Percentiles rank a stretch among this genome's conserved stretches.
These are phyloP conservation scores for Turnix velox DNA, from an alignment of 2,113 vertebrate genomes.

Conservation along the genomic window DNA sequence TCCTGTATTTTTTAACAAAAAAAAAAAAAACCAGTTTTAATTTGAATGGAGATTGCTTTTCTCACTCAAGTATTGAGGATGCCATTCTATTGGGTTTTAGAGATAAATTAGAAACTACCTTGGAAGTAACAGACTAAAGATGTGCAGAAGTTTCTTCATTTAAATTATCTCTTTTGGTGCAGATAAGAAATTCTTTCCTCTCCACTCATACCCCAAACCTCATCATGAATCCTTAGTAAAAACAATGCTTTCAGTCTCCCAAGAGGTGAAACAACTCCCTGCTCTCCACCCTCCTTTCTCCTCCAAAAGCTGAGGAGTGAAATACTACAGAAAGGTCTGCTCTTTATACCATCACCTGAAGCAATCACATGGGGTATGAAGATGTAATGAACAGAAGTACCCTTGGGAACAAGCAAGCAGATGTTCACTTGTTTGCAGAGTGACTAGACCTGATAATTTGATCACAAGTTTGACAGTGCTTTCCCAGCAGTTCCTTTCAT, in stretches of 20 bases:
- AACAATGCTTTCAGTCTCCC: not conserved
- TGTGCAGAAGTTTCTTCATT: not conserved
- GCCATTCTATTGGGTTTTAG: not conserved
- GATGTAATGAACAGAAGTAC: not conserved
- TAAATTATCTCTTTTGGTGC: not conserved
- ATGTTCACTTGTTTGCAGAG: not conserved
- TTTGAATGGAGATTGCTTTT: not conserved
- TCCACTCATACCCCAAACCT: not conserved
- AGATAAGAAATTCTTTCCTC: constrained; percentile 29
- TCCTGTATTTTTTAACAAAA: not conserved
- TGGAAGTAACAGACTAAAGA: not conserved
- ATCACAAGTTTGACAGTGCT: not conserved
- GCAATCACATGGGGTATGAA: not conserved
- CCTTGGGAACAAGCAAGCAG: not conserved
- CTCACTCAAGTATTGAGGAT: not conserved
- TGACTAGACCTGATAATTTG: not conserved
- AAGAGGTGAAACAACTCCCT: not conserved
- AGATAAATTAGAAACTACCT: not conserved
- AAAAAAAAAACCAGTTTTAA: not conserved
- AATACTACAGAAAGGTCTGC: not conserved
- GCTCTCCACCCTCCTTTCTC: not conserved
- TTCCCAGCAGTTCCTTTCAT: not conserved
- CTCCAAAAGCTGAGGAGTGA: not conserved
- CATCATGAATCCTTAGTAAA: not conserved
- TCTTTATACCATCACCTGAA: not conserved